Percentiles rank a stretch among this genome's conserved stretches.
Conservation (phyloP, 2,797 vertebrate species). For the Limosa lapponica region DNA sequence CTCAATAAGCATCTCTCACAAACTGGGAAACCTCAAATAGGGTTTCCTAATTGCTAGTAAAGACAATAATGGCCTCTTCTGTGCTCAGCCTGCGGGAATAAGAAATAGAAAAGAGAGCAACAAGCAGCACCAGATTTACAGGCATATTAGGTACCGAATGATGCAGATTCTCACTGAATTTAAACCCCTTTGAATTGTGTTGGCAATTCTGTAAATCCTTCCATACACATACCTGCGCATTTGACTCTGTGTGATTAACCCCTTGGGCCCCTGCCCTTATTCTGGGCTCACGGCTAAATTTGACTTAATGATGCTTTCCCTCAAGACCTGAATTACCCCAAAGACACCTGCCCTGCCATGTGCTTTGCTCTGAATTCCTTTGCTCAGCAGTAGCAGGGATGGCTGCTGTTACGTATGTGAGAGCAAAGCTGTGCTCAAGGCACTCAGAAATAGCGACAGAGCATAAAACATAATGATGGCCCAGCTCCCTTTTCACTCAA, state of each 20-base stretch:
- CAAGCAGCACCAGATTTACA: neutral
- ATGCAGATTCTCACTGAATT: neutral
- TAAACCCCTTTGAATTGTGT: neutral
- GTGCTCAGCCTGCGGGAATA: neutral
- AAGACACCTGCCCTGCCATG: neutral
- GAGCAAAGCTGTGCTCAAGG: neutral
- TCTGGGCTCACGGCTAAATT: neutral
- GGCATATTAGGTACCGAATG: neutral
- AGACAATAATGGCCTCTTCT: neutral
- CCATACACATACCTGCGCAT: neutral
- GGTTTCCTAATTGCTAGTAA: neutral
- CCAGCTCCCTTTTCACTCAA: neutral
- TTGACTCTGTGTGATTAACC: neutral
- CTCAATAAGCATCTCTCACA: neutral
- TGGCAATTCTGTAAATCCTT: neutral
- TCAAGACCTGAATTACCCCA: neutral
- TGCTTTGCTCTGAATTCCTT: neutral
- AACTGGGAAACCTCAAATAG: neutral
- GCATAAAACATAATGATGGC: neutral
- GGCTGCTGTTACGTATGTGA: neutral
- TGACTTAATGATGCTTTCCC: neutral
- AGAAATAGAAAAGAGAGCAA: neutral
- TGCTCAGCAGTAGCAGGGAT: neutral
- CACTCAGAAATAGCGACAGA: neutral
- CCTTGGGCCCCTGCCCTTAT: neutral